Evolutionary conservation across 2,888 invertebrate species (phyloP).

Genomic region (Pandemis cinnamomeana): DNA sequence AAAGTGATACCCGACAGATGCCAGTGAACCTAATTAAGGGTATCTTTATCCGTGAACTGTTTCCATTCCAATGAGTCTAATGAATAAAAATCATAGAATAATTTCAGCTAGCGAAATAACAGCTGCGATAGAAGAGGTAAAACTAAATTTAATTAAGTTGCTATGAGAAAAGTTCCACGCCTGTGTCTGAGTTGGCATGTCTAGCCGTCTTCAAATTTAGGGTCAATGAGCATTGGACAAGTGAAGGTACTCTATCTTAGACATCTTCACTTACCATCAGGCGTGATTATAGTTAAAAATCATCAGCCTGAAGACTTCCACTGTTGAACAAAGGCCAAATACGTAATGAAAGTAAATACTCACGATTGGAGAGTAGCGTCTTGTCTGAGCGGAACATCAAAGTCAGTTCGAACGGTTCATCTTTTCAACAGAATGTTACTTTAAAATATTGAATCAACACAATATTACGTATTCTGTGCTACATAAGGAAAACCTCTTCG

Average conservation of each 20-base stretch:
- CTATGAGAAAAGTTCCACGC: not conserved
- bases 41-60: not conserved
- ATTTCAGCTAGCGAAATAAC: not conserved
- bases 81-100: not conserved
- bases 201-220: not conserved
- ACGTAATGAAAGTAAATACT: not conserved
- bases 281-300: no score
- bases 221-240: no score
- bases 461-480: not conserved
- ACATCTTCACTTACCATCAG: no score
- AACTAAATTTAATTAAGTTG: not conserved
- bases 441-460: not conserved
- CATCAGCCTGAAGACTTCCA: no score
- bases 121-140: not conserved
- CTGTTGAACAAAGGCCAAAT: no score
- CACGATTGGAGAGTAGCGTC: not conserved
- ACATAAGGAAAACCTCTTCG: not conserved
- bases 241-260: no score
- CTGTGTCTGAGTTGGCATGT: no score
- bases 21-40: not conserved
- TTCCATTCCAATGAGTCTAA: not conserved
- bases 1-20: not conserved
- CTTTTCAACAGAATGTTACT: not conserved
- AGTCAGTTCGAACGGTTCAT: not conserved
- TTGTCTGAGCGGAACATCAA: not conserved